Base-by-base conservation (phyloP, 2,888 invertebrate genomes). In the Pediacus dermestoides region DNA sequence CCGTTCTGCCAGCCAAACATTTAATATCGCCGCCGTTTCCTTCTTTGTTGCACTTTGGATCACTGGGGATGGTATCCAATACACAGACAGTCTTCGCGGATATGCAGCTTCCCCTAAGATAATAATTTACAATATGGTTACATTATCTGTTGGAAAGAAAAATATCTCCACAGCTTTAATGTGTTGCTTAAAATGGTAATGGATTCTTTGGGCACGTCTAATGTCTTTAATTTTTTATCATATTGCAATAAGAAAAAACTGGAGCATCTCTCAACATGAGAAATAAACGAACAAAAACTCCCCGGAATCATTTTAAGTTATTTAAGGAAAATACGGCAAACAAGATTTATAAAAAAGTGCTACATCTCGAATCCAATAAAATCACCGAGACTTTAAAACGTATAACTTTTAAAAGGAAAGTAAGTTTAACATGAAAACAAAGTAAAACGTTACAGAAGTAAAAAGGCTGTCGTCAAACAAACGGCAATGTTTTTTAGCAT, bases 1-100 rank as follows among this genome's bases (percentile, higher is more conserved):
- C 43, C 42, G 42, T 44, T 46, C 48, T 43, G 41, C 51, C 51
- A 52, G 37, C 53, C 51, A 50, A 56, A 55, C 54, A 55, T 53
- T 50, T 53, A 55, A 56, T 57, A 56, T 53, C 49, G 42, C 46
- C 44, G n/a, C 11, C 23, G 1, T 15, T 33, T 27, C 28, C n/a
- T 12, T 8, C 16, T 27, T 18, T 30, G 26, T 28, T 38, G 27
- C 26, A 26, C 15, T 23, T 22, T 35, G 30, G 16, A 33, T 27
- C 36, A 15, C 15, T n/a, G 30, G 37, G 30, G 40, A 23, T 22
- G 32, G 30, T 23, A 22, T 14, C 22, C 27, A 30, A 41, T 30
- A 23, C 30, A 23, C 23, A n/a, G n/a, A 18, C 16, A 16, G 16
- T 16, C 23, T 16, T 25, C 37, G 14, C 37, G 22, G 30, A 23